Base-by-base conservation (phyloP, 1,140 invertebrate species). In the Hestina assimilis region DNA sequence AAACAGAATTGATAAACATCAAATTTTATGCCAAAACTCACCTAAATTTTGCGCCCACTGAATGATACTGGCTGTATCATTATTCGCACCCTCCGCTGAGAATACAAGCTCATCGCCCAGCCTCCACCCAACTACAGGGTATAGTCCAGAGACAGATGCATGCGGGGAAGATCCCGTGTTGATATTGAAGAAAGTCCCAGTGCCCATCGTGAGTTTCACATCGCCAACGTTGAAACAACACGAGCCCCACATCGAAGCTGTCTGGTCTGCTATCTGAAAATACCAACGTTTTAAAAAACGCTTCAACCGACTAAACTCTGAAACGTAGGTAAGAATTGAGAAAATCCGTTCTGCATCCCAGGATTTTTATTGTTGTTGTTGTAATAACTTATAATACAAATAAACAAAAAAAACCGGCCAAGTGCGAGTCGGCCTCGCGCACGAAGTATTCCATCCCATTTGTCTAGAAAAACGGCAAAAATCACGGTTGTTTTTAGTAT, bases 191-290 rank as follows among this genome's bases (percentile, higher is more conserved):
- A 99, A 99, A 0, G 95, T 95, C 0, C 98, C 97, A 0, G 97
- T 99, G 0, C 98, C 98, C 89, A 99, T 91, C 0, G 98, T 99
- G 11, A 98, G 86, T 78, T 99, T 99, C 0, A 98, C 90, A 75
- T 97, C 94, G 9, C 96, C 96, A 1, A 90, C 83, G 0, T 92
- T 79, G 75, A 95, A 97, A 73, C 96, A 97, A 59, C 95, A 94
- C 0, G 95, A 95, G 9, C 97, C 98, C 91, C 97, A 98, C 88
- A 98, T 93, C 1, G 98, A 96, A 0, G 96, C 95, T 33, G 96
- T 92, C 84, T 95, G 94, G 81, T 95, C 94, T 7, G 93, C 93
- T 80, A 95, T 92, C 89, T 93, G 66, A 29, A 85, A 66, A 31
- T 33, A 50, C 12, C 17, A 8, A 7, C 14, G n/a, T n/a, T n/a